Evolutionary conservation across 2,888 invertebrate species (phyloP), one percentile per base, ranked within the genome.

Genomic region (Rhaphigaster nebulosa): DNA sequence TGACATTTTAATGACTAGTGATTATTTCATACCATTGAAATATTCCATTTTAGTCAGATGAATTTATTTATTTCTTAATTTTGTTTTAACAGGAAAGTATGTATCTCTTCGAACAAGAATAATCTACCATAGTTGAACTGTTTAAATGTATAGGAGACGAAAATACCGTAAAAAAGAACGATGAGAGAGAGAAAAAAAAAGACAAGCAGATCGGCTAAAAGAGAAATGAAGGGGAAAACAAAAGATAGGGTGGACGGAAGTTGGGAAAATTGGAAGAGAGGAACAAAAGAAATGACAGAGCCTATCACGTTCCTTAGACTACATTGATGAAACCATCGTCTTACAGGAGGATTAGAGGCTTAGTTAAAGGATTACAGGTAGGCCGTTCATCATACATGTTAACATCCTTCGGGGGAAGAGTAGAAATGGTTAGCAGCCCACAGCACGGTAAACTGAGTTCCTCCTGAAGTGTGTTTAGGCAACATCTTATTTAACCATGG

Each of bases 191-290:
- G 65, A 65, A 65, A 29, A 65, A 20, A 38, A 76, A 76, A 76
- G 70, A 76, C 20, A 38, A 38, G 70, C 18, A 76, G 70, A 38
- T 76, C 70, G 70, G 70, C 70, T 76, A 76, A 76, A 38, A 38
- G 70, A 76, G 70, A 76, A 76, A 76, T 76, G 70, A 76, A 76
- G 70, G 70, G 70, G 70, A 76, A 70, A 76, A 34, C 70, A 76
- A 34, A 76, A 76, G 70, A 76, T 76, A 76, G 70, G 70, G 70
- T 70, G 70, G 70, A 76, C 70, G 70, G 70, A 76, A 76, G 70
- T 76, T 38, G 70, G 8, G 34, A 38, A 76, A 76, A 76, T 76
- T 76, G 70, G 70, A 76, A 76, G 34, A 29, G 70, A 5, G 38
- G 70, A 76, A 76, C 70, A 76, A 76, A 76, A 76, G 70, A 76